Percentiles rank a stretch among this genome's conserved stretches.
phyloP scores from a whole-genome alignment of 2,797 vertebrate genomes.

The Cuculus canorus region DNA sequence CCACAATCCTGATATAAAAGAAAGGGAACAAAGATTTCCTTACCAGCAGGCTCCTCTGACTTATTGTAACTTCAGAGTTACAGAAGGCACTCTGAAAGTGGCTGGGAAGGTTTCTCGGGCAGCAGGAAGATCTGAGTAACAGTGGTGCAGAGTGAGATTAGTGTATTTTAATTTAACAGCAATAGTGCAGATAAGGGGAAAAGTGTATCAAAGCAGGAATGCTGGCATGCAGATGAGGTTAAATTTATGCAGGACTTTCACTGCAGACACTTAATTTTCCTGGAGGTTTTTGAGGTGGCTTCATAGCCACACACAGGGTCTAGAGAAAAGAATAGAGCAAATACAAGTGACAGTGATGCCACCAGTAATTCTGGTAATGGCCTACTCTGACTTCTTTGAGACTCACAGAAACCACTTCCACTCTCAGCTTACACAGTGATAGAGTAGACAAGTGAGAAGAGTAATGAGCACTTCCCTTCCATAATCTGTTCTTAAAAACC shows the following conservation, averaged over 20 bases:
- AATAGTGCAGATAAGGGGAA: neutral
- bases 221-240: accelerated
- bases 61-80: neutral
- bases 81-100: neutral
- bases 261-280: neutral
- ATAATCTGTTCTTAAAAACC: neutral
- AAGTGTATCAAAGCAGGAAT: neutral
- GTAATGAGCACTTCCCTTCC: neutral
- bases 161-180: neutral
- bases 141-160: neutral
- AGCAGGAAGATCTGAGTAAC: neutral
- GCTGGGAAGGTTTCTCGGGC: neutral
- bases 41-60: neutral
- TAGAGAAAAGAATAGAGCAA: neutral
- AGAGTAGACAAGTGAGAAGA: neutral
- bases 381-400: neutral
- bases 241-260: neutral
- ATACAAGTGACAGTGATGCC: neutral
- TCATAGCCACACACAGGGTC: neutral
- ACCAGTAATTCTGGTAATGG: neutral
- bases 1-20: neutral
- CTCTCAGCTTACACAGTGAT: neutral
- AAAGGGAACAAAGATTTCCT: neutral
- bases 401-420: neutral
- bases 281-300: neutral